Percentiles rank a stretch among this genome's conserved stretches.
phyloP scores from a whole-genome alignment of 2,113 vertebrate species.

The Trinectes maculatus region DNA sequence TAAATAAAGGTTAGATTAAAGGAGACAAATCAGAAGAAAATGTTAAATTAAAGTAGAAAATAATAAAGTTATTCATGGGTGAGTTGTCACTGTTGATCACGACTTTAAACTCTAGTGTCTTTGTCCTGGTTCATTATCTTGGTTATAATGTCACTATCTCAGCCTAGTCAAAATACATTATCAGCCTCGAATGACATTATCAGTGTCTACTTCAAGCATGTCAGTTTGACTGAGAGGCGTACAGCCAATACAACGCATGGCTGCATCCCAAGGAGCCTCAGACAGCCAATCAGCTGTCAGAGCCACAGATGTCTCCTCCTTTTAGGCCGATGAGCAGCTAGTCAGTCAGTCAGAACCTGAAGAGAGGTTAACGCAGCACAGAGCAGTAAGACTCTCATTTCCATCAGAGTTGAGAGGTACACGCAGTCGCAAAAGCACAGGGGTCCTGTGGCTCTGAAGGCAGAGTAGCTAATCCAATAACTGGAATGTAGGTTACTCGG shows the following conservation, averaged over 20 bases:
- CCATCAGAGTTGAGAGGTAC: too few relatives aligned
- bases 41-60: constrained; percentile 70
- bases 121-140: constrained; percentile 62
- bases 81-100: constrained; percentile 74
- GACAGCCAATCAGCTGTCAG: constrained; percentile 73
- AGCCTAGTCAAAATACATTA: constrained; percentile 69
- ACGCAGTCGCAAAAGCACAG: too few relatives aligned
- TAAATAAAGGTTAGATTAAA: constrained; percentile 68
- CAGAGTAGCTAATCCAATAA: too few relatives aligned
- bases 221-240: constrained; percentile 66
- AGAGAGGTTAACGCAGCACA: constrained; percentile 1
- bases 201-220: constrained; percentile 66
- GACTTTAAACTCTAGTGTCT: constrained; percentile 40
- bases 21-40: constrained; percentile 74
- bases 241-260: constrained; percentile 79
- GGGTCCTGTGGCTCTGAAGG: too few relatives aligned
- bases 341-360: constrained; percentile 44
- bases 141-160: constrained; percentile 47
- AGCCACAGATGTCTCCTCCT: constrained; percentile 71
- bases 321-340: constrained; percentile 62
- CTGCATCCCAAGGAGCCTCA: constrained; percentile 49
- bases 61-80: constrained; percentile 69
- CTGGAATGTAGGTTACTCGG: too few relatives aligned
- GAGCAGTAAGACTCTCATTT: neutral
- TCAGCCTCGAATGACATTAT: constrained; percentile 71